A percentile compares a stretch with the other conserved stretches of the same genome.
Evolutionary conservation across 2,797 vertebrate genomes (phyloP).

Genomic region (Enteromius paludinosus): DNA sequence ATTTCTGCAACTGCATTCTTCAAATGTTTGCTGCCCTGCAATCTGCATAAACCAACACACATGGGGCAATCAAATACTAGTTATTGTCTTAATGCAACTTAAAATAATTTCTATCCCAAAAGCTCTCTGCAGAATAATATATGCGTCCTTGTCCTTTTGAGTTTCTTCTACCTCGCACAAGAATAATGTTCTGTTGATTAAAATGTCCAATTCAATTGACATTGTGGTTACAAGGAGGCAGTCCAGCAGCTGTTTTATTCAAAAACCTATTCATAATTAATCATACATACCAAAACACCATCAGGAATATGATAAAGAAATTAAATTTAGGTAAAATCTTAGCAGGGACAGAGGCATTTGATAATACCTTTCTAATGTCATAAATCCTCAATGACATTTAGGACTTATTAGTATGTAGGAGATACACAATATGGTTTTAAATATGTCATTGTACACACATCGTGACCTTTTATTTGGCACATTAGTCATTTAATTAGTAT

Average conservation of each 20-base stretch:
- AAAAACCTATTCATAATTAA: conserved; percentile 42
- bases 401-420: background rate
- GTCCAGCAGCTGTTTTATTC: conserved; percentile 27
- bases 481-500: conserved; percentile 2
- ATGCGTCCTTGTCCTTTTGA: background rate
- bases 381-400: conserved; percentile 18
- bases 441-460: background rate
- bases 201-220: conserved; percentile 27
- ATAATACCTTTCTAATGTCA: conserved; percentile 19
- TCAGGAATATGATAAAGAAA: background rate
- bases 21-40: background rate
- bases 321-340: conserved; percentile 14
- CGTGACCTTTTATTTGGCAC: conserved; percentile 1
- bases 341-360: background rate
- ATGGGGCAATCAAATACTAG: background rate
- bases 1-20: background rate
- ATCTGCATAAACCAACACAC: background rate
- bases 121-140: conserved; percentile 4
- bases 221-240: background rate
- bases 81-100: background rate
- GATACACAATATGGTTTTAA: conserved; percentile 1
- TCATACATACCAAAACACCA: conserved; percentile 35
- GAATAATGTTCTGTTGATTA: conserved; percentile 36
- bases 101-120: background rate
- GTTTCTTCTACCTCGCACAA: background rate